Base-by-base conservation (phyloP, 2,888 invertebrate genomes). In the Ctena decussata region DNA sequence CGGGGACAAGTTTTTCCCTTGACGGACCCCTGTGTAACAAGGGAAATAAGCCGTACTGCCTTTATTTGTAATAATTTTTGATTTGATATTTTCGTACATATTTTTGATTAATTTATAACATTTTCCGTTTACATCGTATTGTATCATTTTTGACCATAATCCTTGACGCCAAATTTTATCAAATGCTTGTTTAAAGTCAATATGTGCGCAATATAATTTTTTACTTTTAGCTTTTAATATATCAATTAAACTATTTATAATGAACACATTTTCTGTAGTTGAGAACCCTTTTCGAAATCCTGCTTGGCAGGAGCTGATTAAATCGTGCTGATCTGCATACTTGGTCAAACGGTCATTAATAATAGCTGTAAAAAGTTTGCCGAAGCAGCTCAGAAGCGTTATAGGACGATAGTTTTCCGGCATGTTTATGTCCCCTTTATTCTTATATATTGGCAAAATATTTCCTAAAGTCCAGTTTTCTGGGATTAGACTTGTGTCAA, bases 381-480 rank as follows among this genome's bases (percentile, higher is more conserved):
- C 60, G 6, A 84, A 27, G 35, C 80, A 75, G n/a, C 79, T 76
- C 21, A 84, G 24, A 0, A 84, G n/a, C 0, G 84, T 76, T 3
- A 80, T 84, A 32, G 77, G 77, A 12, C 80, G 12, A 32, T 84
- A 80, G 69, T 80, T 84, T 24, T 44, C 32, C 12, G 76, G 77
- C 8, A 41, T 35, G 3, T 53, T 27, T 21, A 12, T 8, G 35
- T 69, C 41, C 18, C 77, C 60, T 39, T 84, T 84, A 30, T 80
- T 84, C 37, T 82, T 77, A 44, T 35, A 77, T 24, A 77, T 73
- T 12, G 82, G 82, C 18, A 37, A 35, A 1, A 84, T 84, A 21
- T 39, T 21, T 65, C 73, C 80, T 11, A 27, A n/a, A 32, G 77
- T 49, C 77, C 80, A 84, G 24, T 21, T 37, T n/a, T 41, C 24